Percentiles rank a stretch among this genome's conserved stretches.
phyloP scores from a whole-genome alignment of 2,888 invertebrate genomes.

The Cryptocheilus praepositus region DNA sequence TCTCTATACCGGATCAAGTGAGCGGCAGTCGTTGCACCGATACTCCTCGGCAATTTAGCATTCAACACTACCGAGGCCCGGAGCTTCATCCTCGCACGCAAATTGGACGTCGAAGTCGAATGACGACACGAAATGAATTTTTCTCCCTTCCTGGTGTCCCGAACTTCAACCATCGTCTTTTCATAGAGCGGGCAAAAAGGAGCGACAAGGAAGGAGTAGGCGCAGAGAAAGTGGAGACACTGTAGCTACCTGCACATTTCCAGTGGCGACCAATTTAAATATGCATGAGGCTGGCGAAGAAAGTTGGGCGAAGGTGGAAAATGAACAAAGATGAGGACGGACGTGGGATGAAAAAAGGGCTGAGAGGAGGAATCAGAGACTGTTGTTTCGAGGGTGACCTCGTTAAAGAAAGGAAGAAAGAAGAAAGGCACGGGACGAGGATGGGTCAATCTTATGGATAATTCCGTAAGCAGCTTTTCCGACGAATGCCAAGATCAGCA shows the following conservation, averaged over 20 bases:
- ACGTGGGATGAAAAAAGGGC: constrained; percentile 21
- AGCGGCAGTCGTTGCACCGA: constrained; percentile 10
- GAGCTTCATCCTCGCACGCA: constrained; percentile 22
- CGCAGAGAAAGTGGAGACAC: not conserved
- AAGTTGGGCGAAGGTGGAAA: constrained; percentile 5
- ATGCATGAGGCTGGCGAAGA: constrained; percentile 52
- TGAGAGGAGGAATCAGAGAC: constrained; percentile 24
- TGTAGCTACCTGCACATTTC: constrained; percentile 50
- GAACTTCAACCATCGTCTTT: not conserved
- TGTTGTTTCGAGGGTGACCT: constrained; percentile 58
- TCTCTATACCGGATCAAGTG: not conserved
- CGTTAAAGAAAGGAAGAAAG: constrained; percentile 51
- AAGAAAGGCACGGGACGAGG: not conserved
- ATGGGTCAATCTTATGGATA: constrained; percentile 42
- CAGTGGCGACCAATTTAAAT: constrained; percentile 61
- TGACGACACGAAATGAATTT: constrained; percentile 27
- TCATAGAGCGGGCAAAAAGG: constrained; percentile 5
- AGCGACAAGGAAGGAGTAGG: constrained; percentile 22
- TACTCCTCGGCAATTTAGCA: constrained; percentile 7
- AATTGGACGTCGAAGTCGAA: constrained; percentile 35
- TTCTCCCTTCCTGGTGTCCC: not conserved
- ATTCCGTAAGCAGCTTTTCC: constrained; percentile 54
- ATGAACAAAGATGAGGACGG: not conserved
- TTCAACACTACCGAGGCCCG: not conserved
- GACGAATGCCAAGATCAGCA: constrained; percentile 21